A percentile compares a stretch with the other conserved stretches of the same genome.
Evolutionary conservation across 2,113 vertebrate species (phyloP).

Genomic region (Catharus fuscescens): DNA sequence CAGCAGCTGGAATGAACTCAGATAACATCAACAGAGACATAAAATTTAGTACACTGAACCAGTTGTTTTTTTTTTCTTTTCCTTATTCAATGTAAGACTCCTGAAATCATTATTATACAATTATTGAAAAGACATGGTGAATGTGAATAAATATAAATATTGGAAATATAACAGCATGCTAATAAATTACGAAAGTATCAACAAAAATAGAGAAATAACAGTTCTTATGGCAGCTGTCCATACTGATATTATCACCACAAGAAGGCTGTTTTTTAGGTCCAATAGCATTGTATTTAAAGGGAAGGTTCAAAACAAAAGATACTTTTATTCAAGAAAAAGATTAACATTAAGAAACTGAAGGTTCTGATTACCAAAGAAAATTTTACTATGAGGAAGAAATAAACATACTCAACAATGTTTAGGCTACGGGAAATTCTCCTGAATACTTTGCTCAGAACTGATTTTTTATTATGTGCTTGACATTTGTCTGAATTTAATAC

Average conservation of each 20-base stretch:
- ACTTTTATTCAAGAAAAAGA: background rate
- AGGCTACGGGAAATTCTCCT: background rate
- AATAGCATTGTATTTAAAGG: background rate
- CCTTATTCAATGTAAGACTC: background rate
- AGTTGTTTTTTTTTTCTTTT: background rate
- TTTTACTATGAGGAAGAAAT: background rate
- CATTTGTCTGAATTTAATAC: background rate
- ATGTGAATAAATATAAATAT: background rate
- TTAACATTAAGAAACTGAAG: background rate
- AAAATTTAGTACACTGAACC: background rate
- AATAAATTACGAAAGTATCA: background rate
- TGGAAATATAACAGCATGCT: background rate
- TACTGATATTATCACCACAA: background rate
- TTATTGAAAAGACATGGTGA: background rate
- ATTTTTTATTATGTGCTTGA: background rate
- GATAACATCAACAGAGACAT: background rate
- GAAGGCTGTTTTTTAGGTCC: background rate
- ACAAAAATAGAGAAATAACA: background rate
- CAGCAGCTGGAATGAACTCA: background rate
- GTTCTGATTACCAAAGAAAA: background rate
- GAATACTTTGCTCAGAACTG: background rate
- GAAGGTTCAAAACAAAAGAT: background rate
- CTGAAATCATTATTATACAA: background rate
- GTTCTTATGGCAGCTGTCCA: background rate
- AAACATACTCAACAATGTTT: background rate